Evolutionary conservation across 2,888 invertebrate species (phyloP).

Genomic region (Pterostichus madidus): DNA sequence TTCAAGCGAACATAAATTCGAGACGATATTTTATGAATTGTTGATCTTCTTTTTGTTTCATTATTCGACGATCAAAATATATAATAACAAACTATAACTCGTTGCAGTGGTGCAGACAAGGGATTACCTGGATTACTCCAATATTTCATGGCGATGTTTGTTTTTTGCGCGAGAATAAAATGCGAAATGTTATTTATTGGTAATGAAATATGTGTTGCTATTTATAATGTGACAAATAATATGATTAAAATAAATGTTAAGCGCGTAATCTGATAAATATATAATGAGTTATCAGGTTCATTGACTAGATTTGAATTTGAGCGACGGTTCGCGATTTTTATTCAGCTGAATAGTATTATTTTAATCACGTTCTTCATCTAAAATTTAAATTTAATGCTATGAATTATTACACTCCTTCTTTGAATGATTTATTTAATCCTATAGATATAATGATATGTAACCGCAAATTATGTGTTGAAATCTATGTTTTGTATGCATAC

Average conservation of each 20-base stretch:
- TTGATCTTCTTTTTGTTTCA: constrained; percentile 52
- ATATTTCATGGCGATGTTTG: constrained; percentile 44
- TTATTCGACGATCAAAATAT: constrained; percentile 60
- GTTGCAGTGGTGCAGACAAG: constrained; percentile 49
- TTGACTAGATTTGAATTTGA: not conserved
- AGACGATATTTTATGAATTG: constrained; percentile 43
- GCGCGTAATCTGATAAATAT: constrained; percentile 21
- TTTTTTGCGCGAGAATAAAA: too few relatives aligned
- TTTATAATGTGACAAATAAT: constrained; percentile 24
- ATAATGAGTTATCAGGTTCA: constrained; percentile 15
- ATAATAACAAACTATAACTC: constrained; percentile 62
- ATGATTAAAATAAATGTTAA: constrained; percentile 28
- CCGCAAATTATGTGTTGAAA: too few relatives aligned
- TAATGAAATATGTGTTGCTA: constrained; percentile 25
- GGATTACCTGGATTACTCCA: constrained; percentile 42
- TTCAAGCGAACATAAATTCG: constrained; percentile 30
- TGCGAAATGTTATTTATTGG: constrained; percentile 33
- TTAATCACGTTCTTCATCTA: too few relatives aligned
- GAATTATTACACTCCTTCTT: too few relatives aligned
- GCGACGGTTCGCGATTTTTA: too few relatives aligned
- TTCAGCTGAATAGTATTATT: too few relatives aligned
- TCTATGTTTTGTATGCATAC: too few relatives aligned
- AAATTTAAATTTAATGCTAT: too few relatives aligned
- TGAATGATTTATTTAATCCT: too few relatives aligned
- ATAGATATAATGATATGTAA: too few relatives aligned